Percentiles rank a stretch among this genome's conserved stretches.
phyloP scores from a whole-genome alignment of 2,113 vertebrate species.

The Cygnus atratus region DNA sequence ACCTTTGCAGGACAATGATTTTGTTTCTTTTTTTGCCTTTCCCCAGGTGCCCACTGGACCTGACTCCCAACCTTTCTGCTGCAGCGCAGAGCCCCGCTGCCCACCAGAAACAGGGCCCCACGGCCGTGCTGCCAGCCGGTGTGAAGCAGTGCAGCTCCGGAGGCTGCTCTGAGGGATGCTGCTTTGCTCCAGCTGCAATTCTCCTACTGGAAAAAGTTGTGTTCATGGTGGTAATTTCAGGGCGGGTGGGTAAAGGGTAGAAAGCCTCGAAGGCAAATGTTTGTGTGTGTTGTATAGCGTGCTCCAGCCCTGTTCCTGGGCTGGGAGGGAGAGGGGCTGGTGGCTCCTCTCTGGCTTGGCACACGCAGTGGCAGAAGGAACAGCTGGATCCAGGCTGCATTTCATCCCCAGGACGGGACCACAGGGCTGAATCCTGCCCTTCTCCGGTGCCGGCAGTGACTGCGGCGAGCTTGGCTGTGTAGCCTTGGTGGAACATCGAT shows the following conservation, averaged over 20 bases:
- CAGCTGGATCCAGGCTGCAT: neutral
- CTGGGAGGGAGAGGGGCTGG: accelerated
- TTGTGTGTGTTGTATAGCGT: neutral
- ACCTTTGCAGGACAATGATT: neutral
- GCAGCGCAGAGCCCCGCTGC: neutral
- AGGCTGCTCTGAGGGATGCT: neutral
- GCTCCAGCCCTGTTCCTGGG: neutral
- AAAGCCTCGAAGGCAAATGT: neutral
- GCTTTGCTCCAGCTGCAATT: neutral
- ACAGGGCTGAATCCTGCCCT: accelerated
- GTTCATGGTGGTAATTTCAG: neutral
- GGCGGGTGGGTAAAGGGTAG: neutral
- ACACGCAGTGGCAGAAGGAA: too few relatives aligned
- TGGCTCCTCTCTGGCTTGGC: neutral
- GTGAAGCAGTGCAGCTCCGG: accelerated
- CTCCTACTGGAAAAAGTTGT: neutral
- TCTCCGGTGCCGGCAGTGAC: neutral
- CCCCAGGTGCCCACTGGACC: accelerated
- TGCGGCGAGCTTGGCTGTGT: neutral
- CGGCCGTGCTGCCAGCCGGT: accelerated
- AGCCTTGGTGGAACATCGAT: neutral
- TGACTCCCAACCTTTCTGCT: neutral
- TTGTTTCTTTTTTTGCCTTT: neutral
- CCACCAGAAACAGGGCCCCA: accelerated
- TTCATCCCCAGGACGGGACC: accelerated